A percentile compares a stretch with the other conserved stretches of the same genome.
Conservation (phyloP, 1,140 invertebrate species). For the Bursaphelenchus mucronatus region DNA sequence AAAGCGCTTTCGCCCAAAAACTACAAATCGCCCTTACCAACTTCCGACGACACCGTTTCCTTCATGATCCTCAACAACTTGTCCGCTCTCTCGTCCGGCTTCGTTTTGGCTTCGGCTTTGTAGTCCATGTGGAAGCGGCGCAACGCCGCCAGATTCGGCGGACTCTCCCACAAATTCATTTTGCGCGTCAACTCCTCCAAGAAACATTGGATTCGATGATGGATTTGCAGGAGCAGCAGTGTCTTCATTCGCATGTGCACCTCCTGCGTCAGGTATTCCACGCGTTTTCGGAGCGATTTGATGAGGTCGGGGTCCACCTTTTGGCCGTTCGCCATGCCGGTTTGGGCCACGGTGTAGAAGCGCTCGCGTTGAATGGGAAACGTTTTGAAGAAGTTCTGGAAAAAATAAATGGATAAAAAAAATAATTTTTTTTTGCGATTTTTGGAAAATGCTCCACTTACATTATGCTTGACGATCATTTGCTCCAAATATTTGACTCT, state of each 20-base stretch:
- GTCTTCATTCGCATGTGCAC: slow-evolving; percentile 26
- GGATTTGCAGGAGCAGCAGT: slow-evolving; percentile 34
- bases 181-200: slow-evolving; percentile 36
- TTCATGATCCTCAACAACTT: slow-evolving; percentile 19
- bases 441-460: slow-evolving; percentile 8
- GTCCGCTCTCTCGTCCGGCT: neutral
- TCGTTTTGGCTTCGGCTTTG: slow-evolving; percentile 9
- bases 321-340: slow-evolving; percentile 8
- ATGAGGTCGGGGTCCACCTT: slow-evolving; percentile 20
- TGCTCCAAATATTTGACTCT: slow-evolving; percentile 23
- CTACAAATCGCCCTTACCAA: slow-evolving; percentile 10
- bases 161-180: slow-evolving; percentile 34
- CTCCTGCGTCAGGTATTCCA: slow-evolving; percentile 26
- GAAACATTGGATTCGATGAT: slow-evolving; percentile 36
- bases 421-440: slow-evolving; percentile 14
- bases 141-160: slow-evolving; percentile 19
- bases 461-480: slow-evolving; percentile 29
- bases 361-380: slow-evolving; percentile 32
- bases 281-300: slow-evolving; percentile 9
- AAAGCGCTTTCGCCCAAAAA: too few relatives aligned
- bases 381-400: slow-evolving; percentile 35
- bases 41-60: neutral
- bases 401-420: neutral
- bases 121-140: slow-evolving; percentile 21
- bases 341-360: slow-evolving; percentile 27